Base-by-base conservation (phyloP, 2,113 vertebrate genomes). In the Phasianus colchicus region DNA sequence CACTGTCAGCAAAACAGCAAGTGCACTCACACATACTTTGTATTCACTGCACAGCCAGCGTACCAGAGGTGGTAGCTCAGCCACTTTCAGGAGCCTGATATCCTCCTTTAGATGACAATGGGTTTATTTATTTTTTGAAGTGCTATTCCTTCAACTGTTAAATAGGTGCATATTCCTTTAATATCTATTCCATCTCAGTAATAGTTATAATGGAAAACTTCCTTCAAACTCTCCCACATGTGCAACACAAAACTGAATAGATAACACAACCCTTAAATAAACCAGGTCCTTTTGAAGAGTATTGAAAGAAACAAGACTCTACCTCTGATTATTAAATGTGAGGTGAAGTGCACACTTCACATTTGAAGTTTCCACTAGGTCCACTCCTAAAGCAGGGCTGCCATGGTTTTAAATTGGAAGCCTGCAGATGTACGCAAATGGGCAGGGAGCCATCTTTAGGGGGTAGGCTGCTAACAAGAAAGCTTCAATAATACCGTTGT, bases 11-110 rank as follows among this genome's bases (percentile, higher is more conserved):
- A 54, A 25, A 58, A 45, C 19, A 61, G 27, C 77, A 61, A 70
- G 38, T 0, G 1, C 32, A 6, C 21, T 38, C 9, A 1, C 32
- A 45, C 3, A 6, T 0, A 1, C 21, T 32, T 76, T 71, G 36
- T 45, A 32, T 45, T 48, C 7, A 4, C 17, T 11, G 48, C 0
- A 0, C 1, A 7, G 8, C 22, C 64, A 76, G 40, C 16, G 34
- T 48, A 78, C 9, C 32, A 60, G 29, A 12, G 10, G 30, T 10
- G 40, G 43, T 1, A 79, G 21, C 52, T 69, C 36, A 65, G 43
- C n/a, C 70, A 27, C 43, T 76, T 58, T 34, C 63, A 69, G 43
- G n/a, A 90, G 27, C 40, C 24, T 72, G 27, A 25, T 4, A 38
- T 21, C 19, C 40, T 60, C 63, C 71, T 89, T 63, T 42, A 70